phyloP scores from a whole-genome alignment of 2,888 invertebrate genomes.

The Synanthedon andrenaeformis region DNA sequence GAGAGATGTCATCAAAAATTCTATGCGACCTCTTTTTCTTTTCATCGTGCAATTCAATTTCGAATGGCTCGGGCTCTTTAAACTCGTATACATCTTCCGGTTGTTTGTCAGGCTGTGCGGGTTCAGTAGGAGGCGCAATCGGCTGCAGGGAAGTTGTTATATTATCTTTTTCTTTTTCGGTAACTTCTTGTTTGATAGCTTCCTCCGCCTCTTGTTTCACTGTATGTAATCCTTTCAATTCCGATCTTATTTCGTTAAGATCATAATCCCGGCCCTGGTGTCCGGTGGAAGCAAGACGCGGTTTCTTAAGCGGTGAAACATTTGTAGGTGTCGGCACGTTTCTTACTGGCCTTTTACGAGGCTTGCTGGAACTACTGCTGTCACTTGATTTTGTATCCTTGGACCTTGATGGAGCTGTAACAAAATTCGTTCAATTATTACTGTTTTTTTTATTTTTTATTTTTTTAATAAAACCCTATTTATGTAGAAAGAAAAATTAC shows the following conservation, averaged over 20 bases:
- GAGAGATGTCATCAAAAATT: slow-evolving; percentile 64
- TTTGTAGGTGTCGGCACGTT: slow-evolving; percentile 41
- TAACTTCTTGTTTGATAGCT: slow-evolving; percentile 31
- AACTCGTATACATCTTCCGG: slow-evolving; percentile 85
- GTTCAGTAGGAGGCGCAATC: slow-evolving; percentile 23
- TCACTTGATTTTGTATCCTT: slow-evolving; percentile 56
- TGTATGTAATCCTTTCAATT: slow-evolving; percentile 79
- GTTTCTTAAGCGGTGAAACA: slow-evolving; percentile 47
- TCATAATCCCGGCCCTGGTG: slow-evolving; percentile 78
- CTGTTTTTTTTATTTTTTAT: background rate
- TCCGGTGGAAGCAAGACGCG: slow-evolving; percentile 26
- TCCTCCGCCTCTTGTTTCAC: slow-evolving; percentile 64
- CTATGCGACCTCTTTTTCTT: slow-evolving; percentile 64
- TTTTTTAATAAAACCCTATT: background rate
- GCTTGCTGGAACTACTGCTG: slow-evolving; percentile 51
- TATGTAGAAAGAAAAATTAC: slow-evolving; percentile 20
- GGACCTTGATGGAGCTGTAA: slow-evolving; percentile 38
- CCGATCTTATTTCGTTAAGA: slow-evolving; percentile 85
- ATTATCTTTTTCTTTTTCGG: slow-evolving; percentile 36
- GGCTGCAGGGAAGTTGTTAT: slow-evolving; percentile 13
- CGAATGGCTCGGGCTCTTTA: slow-evolving; percentile 90
- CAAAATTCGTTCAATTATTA: slow-evolving; percentile 2
- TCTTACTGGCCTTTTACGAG: slow-evolving; percentile 48
- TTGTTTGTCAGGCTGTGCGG: slow-evolving; percentile 43
- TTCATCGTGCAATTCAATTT: slow-evolving; percentile 78